Percentiles rank a stretch among this genome's conserved stretches.
These are phyloP conservation scores for Mellivora capensis DNA, from an alignment of 2,113 vertebrate genomes.

Conservation along the genomic window DNA sequence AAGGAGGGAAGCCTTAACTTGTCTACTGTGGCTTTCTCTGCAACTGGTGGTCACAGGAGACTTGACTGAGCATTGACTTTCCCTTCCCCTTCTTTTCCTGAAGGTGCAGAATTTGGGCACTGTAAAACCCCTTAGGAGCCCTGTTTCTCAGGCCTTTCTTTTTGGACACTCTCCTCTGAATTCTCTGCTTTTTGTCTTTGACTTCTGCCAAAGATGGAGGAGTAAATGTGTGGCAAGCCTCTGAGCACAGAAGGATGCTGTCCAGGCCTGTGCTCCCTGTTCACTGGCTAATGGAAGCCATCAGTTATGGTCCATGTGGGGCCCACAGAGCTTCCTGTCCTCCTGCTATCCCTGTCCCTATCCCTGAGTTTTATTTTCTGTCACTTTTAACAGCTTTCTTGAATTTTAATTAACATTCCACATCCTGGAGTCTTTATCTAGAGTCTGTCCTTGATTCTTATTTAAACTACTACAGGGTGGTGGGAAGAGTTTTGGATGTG, in stretches of 20 bases:
- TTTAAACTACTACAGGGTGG: background rate
- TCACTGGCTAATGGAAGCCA: background rate
- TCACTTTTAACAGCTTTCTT: background rate
- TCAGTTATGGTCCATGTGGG: background rate
- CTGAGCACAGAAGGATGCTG: background rate
- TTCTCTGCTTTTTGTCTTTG: slow-evolving; percentile 18
- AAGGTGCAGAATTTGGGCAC: background rate
- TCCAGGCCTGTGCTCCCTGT: background rate
- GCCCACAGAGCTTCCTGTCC: background rate
- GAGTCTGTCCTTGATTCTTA: background rate
- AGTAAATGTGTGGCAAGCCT: background rate
- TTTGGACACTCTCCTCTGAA: background rate
- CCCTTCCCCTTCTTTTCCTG: background rate
- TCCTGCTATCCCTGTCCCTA: background rate
- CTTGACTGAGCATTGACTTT: background rate
- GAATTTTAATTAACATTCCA: background rate
- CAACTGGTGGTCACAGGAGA: background rate
- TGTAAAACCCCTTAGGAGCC: background rate
- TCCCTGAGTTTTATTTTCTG: background rate
- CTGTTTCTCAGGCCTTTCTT: background rate
- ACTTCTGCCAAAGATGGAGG: background rate
- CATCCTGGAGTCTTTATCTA: background rate
- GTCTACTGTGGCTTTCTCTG: background rate
- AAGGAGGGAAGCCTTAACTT: background rate
- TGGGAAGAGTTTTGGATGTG: background rate